These are phyloP conservation scores for Rhinogobio ventralis DNA, from an alignment of 2,797 vertebrate species.

Conservation along the genomic window DNA sequence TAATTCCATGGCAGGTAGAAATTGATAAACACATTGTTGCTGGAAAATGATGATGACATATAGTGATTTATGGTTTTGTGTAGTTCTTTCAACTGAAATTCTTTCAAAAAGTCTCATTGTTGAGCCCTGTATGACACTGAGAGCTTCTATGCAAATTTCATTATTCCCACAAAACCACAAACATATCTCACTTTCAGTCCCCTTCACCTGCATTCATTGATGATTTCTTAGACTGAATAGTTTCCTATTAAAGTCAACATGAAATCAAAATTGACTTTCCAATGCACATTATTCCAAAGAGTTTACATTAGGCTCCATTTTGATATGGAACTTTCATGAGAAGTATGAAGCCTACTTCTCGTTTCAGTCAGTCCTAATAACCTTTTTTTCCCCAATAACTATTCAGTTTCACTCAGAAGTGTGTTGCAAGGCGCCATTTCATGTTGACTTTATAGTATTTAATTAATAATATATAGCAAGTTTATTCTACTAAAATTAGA, in stretches of 20 bases:
- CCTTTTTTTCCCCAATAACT: neutral
- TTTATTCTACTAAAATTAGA: neutral
- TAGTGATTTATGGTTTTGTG: neutral
- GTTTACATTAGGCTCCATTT: neutral
- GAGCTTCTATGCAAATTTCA: neutral
- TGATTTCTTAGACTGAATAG: neutral
- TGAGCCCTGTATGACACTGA: slow-evolving; percentile 5
- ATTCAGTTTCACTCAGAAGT: neutral
- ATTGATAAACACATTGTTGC: neutral
- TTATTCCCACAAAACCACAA: slow-evolving; percentile 19
- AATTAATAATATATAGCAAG: neutral
- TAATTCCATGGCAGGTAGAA: neutral
- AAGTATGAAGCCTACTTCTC: neutral
- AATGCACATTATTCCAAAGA: neutral
- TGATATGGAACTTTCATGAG: neutral
- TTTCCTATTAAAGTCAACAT: slow-evolving; percentile 34
- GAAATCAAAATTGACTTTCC: neutral
- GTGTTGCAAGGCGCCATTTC: neutral
- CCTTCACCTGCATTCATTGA: slow-evolving; percentile 23
- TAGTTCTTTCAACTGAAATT: neutral
- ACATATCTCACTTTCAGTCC: slow-evolving; percentile 9
- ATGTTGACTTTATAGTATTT: slow-evolving; percentile 28
- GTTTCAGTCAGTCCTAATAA: neutral
- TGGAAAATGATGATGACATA: neutral
- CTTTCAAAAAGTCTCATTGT: neutral